Evolutionary conservation across 2,113 vertebrate species (phyloP).

Genomic region (Scopus umbretta): DNA sequence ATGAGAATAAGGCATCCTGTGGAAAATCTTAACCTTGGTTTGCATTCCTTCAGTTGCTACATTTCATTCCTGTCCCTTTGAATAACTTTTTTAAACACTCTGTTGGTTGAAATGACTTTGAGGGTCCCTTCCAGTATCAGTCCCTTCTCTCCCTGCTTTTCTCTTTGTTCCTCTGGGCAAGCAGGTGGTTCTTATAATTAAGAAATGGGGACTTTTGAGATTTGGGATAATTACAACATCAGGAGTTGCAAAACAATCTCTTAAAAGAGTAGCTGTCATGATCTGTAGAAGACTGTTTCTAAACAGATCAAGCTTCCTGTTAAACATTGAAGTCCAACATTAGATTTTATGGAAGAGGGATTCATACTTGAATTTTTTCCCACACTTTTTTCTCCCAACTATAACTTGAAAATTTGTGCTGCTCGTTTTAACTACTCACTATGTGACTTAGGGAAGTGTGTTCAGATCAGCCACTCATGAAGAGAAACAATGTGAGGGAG

Average conservation of each 20-base stretch:
- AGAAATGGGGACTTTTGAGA: not conserved
- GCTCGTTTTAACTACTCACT: not conserved
- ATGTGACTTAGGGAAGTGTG: not conserved
- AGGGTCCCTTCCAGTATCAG: not conserved
- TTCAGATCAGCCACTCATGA: not conserved
- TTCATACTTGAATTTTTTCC: not conserved
- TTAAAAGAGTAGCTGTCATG: not conserved
- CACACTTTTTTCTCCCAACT: accelerated
- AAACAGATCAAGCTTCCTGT: not conserved
- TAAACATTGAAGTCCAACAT: not conserved
- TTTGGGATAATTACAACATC: not conserved
- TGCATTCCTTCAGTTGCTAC: not conserved
- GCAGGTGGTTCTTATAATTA: not conserved
- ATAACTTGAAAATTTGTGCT: not conserved
- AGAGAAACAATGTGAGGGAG: not conserved
- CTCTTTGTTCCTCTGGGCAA: not conserved
- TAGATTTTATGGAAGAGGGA: not conserved
- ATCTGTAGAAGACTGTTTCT: not conserved
- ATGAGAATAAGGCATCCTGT: not conserved
- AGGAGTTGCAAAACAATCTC: not conserved
- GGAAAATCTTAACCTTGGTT: not conserved
- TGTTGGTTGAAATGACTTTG: not conserved
- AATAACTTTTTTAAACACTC: not conserved
- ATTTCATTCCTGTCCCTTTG: not conserved
- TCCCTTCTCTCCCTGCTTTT: not conserved